Evolutionary conservation across 2,888 invertebrate genomes (phyloP), one percentile per base, ranked within the genome.

Genomic region (Drosophila nr. perissopoda): DNA sequence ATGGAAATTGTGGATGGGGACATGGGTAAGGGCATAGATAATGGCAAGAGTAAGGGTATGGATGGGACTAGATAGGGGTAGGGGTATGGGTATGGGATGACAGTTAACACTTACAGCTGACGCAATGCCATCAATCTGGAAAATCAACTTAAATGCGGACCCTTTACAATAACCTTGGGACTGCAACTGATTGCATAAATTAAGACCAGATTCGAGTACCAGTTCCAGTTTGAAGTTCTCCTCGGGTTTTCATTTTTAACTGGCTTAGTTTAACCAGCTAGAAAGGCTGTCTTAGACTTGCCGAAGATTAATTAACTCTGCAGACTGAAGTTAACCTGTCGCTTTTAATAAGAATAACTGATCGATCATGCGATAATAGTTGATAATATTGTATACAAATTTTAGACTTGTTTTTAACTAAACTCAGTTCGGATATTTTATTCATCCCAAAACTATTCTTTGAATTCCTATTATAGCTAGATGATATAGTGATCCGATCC

Each of bases 101-200:
- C 76, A 65, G 73, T 65, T 69, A 63, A 65, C 89, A 87, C 75
- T 69, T 78, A 73, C 53, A 56, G 69, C 90, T 85, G 90, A 87
- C 78, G 80, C 72, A 82, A 71, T 82, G 76, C 69, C 88, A 88
- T 88, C 88, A 83, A 85, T 88, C 80, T 80, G 75, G 75, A 68
- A 87, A 87, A 89, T 89, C 83, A 87, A 77, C 83, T 77, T 61
- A 54, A 72, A 62, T 67, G 66, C 61, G 45, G 56, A 58, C 59
- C 77, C 62, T 62, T 71, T 60, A 29, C 16, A 21, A 27, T 42
- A 33, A 36, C 16, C 16, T 21, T 25, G 58, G 10, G 31, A 71
- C 29, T 42, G 51, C 3, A 38, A 40, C 60, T 42, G 33, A 66
- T 63, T 78, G 81, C 81, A 78, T 81, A 78, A 81, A 78, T 81